These are phyloP conservation scores for Amiota minor DNA, from an alignment of 2,888 invertebrate genomes.

Conservation along the genomic window DNA sequence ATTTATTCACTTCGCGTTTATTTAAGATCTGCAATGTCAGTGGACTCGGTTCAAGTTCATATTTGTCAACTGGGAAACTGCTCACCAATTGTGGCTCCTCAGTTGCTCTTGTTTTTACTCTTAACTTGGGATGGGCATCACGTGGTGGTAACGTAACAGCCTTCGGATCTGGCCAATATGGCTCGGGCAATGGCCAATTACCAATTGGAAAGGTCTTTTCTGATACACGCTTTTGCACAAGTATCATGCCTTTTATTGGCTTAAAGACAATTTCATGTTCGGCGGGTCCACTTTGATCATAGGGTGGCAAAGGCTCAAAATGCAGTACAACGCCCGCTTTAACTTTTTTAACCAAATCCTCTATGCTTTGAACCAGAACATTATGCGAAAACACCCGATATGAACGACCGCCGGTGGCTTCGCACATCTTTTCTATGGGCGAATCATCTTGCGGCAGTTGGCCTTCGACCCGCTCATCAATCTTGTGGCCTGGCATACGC, in stretches of 20 bases:
- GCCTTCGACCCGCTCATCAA: constrained; percentile 89
- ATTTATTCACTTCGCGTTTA: constrained; percentile 92
- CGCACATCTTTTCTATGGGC: constrained; percentile 98
- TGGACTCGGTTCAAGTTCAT: constrained; percentile 98
- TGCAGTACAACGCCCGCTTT: constrained; percentile 98
- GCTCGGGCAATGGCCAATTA: constrained; percentile 99
- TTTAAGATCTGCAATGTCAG: constrained; percentile 96
- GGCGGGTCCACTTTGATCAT: constrained; percentile 68
- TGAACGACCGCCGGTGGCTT: constrained; percentile 97
- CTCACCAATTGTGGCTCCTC: constrained; percentile 97
- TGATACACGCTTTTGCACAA: constrained; percentile 85
- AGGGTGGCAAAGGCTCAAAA: constrained; percentile 88
- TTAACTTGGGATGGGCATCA: constrained; percentile 94
- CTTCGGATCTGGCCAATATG: constrained; percentile 96
- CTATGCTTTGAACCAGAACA: constrained; percentile 96
- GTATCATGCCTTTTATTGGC: constrained; percentile 78
- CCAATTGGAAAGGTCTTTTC: constrained; percentile 94
- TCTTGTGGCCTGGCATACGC: constrained; percentile 91
- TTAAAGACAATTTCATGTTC: constrained; percentile 82
- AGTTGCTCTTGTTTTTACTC: constrained; percentile 90
- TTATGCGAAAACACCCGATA: constrained; percentile 96
- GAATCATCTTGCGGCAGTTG: constrained; percentile 94
- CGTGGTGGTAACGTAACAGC: constrained; percentile 91
- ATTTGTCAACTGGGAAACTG: constrained; percentile 98
- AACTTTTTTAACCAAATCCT: constrained; percentile 96